These are phyloP conservation scores for Metridium senile DNA, from an alignment of 92 coral and sea anemone genomes.

Conservation along the genomic window DNA sequence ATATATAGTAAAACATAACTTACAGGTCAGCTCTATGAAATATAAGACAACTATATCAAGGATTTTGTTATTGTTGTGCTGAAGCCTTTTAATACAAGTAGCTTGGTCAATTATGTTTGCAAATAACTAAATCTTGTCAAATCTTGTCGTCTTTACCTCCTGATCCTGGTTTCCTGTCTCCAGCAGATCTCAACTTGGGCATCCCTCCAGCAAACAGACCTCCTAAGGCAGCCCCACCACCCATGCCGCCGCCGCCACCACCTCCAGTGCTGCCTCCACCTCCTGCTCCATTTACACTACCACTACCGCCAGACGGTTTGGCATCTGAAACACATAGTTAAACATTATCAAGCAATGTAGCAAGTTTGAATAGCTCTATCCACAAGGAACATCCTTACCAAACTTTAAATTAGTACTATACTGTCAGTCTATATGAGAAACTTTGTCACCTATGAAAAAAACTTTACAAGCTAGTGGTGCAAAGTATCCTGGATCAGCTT, in stretches of 20 bases:
- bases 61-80: neutral
- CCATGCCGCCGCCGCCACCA: constrained; percentile 71
- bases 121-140: neutral
- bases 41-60: neutral
- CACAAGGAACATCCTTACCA: too few relatives aligned
- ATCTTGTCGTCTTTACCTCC: constrained; percentile 64
- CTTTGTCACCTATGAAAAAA: too few relatives aligned
- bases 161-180: constrained; percentile 78
- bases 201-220: constrained; percentile 98
- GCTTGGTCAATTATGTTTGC: neutral
- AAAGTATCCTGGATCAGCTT: too few relatives aligned
- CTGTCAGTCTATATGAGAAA: too few relatives aligned
- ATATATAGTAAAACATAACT: neutral
- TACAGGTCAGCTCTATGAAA: neutral
- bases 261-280: constrained; percentile 69
- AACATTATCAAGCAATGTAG: neutral
- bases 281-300: constrained; percentile 43
- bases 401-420: too few relatives aligned
- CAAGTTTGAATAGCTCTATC: too few relatives aligned
- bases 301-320: constrained; percentile 44
- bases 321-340: constrained; percentile 29
- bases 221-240: constrained; percentile 81
- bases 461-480: too few relatives aligned
- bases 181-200: constrained; percentile 89
- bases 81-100: neutral